These are phyloP conservation scores for Seriola dumerili DNA, from an alignment of 2,113 vertebrate genomes.

Conservation along the genomic window DNA sequence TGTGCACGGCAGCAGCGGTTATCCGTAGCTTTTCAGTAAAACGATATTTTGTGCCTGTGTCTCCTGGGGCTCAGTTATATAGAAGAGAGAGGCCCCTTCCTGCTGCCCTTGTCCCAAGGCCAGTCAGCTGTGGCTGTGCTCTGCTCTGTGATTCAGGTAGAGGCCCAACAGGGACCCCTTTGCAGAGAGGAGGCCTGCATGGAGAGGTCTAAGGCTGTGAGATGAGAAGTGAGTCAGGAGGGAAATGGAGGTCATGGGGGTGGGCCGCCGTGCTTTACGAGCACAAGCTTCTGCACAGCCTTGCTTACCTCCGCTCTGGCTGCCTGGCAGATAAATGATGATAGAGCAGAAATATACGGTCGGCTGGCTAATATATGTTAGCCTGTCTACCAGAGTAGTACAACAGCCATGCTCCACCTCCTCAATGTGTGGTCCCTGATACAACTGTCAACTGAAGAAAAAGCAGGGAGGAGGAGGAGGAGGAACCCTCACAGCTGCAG, in stretches of 20 bases:
- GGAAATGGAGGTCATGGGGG: constrained; percentile 46
- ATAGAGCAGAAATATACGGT: constrained; percentile 63
- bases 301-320: constrained; percentile 39
- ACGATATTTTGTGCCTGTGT: constrained; percentile 53
- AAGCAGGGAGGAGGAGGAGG: constrained; percentile 28
- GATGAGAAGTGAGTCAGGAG: constrained; percentile 61
- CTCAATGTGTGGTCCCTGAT: constrained; percentile 73
- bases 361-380: constrained; percentile 63
- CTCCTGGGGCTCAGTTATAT: constrained; percentile 43
- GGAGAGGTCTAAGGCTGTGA: constrained; percentile 38
- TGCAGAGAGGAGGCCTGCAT: constrained; percentile 31
- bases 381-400: constrained; percentile 49
- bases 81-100: constrained; percentile 58
- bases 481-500: constrained; percentile 50
- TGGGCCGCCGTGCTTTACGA: constrained; percentile 44
- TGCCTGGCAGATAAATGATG: constrained; percentile 64
- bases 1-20: constrained; percentile 12
- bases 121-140: constrained; percentile 64
- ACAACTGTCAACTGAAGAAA: constrained; percentile 58
- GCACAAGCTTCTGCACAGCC: constrained; percentile 43
- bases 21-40: constrained; percentile 23
- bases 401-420: constrained; percentile 59
- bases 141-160: constrained; percentile 64
- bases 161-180: constrained; percentile 54
- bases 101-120: constrained; percentile 71